Conservation (phyloP, 2,113 vertebrate genomes). For the Seriola quinqueradiata region DNA sequence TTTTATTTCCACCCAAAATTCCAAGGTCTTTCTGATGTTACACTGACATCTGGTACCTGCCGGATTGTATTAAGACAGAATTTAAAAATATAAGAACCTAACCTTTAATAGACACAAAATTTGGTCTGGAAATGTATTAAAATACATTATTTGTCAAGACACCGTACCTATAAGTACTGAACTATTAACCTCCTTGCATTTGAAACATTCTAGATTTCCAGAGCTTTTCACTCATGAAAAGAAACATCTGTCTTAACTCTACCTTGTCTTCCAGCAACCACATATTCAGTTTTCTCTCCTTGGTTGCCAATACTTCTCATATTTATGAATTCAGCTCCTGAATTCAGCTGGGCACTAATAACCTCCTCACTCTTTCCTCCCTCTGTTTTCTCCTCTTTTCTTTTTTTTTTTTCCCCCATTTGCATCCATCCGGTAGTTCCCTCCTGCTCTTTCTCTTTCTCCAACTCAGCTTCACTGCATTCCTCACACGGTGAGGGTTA, state of each 20-base stretch:
- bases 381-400: conserved; percentile 32
- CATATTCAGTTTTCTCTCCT: conserved; percentile 48
- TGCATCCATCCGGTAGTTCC: conserved; percentile 55
- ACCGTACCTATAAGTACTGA: not conserved
- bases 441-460: conserved; percentile 30
- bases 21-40: too few species aligned
- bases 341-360: conserved; percentile 62
- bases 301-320: conserved; percentile 26
- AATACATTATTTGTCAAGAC: not conserved
- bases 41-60: too few species aligned
- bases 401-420: conserved; percentile 13
- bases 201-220: conserved; percentile 13
- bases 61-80: too few species aligned
- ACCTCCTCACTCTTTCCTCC: conserved; percentile 56
- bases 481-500: conserved; percentile 67
- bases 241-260: conserved; percentile 36
- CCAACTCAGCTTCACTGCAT: conserved; percentile 54
- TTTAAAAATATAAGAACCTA: too few species aligned
- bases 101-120: not conserved
- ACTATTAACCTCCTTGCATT: conserved; percentile 23
- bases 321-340: conserved; percentile 69
- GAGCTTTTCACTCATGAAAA: conserved; percentile 29
- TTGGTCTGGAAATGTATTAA: not conserved
- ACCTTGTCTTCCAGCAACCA: conserved; percentile 28
- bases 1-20: too few species aligned